Evolutionary conservation across 2,113 vertebrate genomes (phyloP), one percentile per base, ranked within the genome.

Genomic region (Phocoena phocoena): DNA sequence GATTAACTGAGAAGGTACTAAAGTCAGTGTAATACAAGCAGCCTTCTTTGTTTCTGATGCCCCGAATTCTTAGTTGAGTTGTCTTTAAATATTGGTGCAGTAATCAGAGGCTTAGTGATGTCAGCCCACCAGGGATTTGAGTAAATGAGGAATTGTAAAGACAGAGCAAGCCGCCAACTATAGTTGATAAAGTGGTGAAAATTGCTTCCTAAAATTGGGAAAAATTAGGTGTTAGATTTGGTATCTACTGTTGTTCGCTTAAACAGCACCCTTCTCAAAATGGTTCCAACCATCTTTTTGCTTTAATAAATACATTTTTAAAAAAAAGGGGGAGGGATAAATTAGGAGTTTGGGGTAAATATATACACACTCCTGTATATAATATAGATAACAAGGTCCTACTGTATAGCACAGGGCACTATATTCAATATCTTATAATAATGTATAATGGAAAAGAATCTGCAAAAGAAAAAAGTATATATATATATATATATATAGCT

Each of bases 241-340:
- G 36, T 70, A 95, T 36, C n/a, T 86, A 86, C 88, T 60, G 38
- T 63, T 93, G 88, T 84, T 96, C n/a, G 6, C 70, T 92, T 94
- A 67, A 47, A 87, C 93, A 88, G 7, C 15, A 60, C 33, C 26
- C 80, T 60, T 85, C 77, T 97, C 50, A 89, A 18, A 71, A 80
- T 80, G 82, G 28, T 25, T 73, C 47, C n/a, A 53, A 47, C 31
- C 58, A 0, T 62, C 65, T 93, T 95, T 90, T 95, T n/a, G 41
- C 31, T 97, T 92, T 41, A 77, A 70, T 53, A 80, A 71, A 90
- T 50, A 6, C 12, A 38, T 38, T 10, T 70, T 18, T 0, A 28
- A 68, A n/a, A 41, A 50, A 55, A 17, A 53, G 36, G 15, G 73
- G 41, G 23, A 38, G 26, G 2, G 5, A 31, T 76, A 47, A 47